phyloP scores from a whole-genome alignment of 2,797 vertebrate species.

The Chelidonichthys spinosus region DNA sequence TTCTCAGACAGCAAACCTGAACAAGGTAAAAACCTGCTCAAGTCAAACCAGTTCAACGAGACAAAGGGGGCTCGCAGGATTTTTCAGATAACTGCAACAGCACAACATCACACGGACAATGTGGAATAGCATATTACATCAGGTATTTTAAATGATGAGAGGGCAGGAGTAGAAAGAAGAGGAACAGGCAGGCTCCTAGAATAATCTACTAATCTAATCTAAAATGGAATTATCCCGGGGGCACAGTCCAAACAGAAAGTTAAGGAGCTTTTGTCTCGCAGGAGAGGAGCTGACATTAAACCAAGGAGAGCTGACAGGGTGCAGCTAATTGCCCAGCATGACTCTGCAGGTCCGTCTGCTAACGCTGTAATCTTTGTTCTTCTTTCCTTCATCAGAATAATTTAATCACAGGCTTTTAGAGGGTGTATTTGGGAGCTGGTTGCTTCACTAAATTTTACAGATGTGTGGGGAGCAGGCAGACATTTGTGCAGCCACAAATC shows the following conservation, averaged over 20 bases:
- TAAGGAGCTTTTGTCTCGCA: slow-evolving; percentile 58
- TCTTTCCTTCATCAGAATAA: slow-evolving; percentile 15
- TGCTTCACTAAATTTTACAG: background rate
- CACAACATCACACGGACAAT: background rate
- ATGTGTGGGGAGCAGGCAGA: background rate
- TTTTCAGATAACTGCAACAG: background rate
- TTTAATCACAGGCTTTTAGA: slow-evolving; percentile 3
- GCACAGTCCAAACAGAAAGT: slow-evolving; percentile 42
- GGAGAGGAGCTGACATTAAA: slow-evolving; percentile 45
- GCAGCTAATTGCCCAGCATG: slow-evolving; percentile 41
- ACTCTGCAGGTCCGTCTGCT: slow-evolving; percentile 35
- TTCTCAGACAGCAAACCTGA: slow-evolving; percentile 40
- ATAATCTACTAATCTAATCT: slow-evolving; percentile 67
- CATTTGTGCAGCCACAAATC: background rate
- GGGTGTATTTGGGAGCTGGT: background rate
- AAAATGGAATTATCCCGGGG: slow-evolving; percentile 55
- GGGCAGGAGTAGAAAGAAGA: background rate
- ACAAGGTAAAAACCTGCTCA: slow-evolving; percentile 18
- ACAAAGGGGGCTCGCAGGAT: background rate
- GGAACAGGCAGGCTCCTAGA: slow-evolving; percentile 25
- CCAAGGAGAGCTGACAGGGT: slow-evolving; percentile 19
- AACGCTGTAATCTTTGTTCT: slow-evolving; percentile 1
- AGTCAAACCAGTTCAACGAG: slow-evolving; percentile 46
- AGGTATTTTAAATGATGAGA: background rate
- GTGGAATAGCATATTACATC: background rate